Evolutionary conservation across 2,113 vertebrate genomes (phyloP).

Genomic region (Bufo gargarizans): DNA sequence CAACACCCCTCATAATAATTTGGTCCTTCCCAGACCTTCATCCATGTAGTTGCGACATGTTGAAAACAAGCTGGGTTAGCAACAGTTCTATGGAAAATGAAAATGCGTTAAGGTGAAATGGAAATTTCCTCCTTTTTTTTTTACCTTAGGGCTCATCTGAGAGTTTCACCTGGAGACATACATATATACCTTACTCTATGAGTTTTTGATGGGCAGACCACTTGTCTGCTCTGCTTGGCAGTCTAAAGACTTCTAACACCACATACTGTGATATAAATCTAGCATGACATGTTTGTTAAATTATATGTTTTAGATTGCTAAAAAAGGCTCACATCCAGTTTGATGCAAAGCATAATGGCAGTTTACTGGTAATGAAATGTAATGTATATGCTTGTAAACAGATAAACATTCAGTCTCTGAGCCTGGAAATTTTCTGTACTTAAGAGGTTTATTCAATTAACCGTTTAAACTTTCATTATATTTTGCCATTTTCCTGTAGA

Average conservation of each 20-base stretch:
- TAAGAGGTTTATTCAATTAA: constrained; percentile 78
- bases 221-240: constrained; percentile 8
- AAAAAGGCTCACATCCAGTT: constrained; percentile 29
- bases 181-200: neutral
- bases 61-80: neutral
- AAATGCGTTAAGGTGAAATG: neutral
- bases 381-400: neutral
- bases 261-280: constrained; percentile 19
- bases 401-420: constrained; percentile 10
- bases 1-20: too few species aligned
- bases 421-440: constrained; percentile 61
- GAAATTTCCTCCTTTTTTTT: neutral
- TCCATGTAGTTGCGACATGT: neutral
- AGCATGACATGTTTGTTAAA: constrained; percentile 26
- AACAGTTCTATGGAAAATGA: neutral
- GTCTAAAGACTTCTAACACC: constrained; percentile 3
- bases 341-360: constrained; percentile 31
- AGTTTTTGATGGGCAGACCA: constrained; percentile 6
- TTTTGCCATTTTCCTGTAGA: constrained; percentile 67
- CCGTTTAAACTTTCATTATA: constrained; percentile 72
- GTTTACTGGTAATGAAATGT: neutral
- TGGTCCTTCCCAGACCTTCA: too few species aligned
- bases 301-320: constrained; percentile 34
- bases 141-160: neutral
- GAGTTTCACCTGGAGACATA: neutral